These are phyloP conservation scores for Oreochromis niloticus DNA, from an alignment of 2,113 vertebrate species.

Conservation along the genomic window DNA sequence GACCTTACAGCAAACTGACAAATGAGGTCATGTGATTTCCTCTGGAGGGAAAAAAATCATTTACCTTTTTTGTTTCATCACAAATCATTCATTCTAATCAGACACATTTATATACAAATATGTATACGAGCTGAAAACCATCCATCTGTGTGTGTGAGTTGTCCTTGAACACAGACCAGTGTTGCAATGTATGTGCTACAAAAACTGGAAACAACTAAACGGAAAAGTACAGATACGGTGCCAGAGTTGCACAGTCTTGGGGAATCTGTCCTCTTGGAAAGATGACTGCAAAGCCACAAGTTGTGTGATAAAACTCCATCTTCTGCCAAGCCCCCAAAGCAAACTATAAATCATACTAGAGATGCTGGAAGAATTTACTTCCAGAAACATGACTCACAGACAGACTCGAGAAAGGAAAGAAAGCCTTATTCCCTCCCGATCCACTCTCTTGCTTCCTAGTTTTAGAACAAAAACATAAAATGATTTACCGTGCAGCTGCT, in stretches of 20 bases:
- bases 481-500: neutral
- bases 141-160: neutral
- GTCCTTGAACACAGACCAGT: neutral
- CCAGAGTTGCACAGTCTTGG: neutral
- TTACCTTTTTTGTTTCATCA: neutral
- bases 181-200: neutral
- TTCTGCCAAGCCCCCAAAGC: constrained; percentile 33
- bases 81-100: neutral
- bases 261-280: neutral
- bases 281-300: constrained; percentile 35
- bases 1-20: neutral
- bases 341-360: constrained; percentile 37
- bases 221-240: neutral
- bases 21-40: neutral
- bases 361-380: constrained; percentile 6
- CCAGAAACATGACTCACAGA: constrained; percentile 27
- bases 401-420: neutral
- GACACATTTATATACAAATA: neutral
- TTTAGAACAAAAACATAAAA: neutral
- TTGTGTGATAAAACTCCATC: constrained; percentile 33
- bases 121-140: neutral
- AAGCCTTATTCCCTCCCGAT: neutral
- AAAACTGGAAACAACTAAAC: neutral
- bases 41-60: neutral
- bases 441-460: neutral